Conservation (phyloP, 2,113 vertebrate species). For the Pavo muticus region DNA sequence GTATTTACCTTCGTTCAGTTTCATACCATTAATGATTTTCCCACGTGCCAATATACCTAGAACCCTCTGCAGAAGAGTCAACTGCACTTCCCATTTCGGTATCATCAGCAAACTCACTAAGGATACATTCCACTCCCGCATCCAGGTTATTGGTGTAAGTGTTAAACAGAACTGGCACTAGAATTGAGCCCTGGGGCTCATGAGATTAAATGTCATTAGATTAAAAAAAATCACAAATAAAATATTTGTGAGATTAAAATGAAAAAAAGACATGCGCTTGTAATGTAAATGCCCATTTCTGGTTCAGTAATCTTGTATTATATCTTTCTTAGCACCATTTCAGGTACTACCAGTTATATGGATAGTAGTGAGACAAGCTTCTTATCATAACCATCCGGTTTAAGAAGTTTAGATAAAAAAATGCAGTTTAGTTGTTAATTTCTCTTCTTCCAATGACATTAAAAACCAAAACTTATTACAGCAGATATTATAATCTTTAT, state of each 20-base stretch:
- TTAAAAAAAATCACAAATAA: not conserved
- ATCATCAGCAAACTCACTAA: not conserved
- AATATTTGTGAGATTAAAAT: not conserved
- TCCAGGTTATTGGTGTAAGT: not conserved
- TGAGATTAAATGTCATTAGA: not conserved
- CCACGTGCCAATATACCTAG: not conserved
- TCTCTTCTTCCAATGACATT: not conserved
- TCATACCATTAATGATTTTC: not conserved
- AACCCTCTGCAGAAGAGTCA: not conserved
- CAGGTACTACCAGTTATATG: not conserved
- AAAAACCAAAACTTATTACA: not conserved
- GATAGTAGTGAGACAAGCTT: not conserved
- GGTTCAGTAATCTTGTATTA: not conserved
- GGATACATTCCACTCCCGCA: not conserved
- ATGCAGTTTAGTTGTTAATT: not conserved
- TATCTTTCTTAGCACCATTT: not conserved
- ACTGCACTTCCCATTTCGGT: not conserved
- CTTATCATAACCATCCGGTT: not conserved
- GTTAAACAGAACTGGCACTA: not conserved
- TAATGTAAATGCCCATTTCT: not conserved
- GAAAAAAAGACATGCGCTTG: not conserved
- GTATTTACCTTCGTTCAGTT: not conserved
- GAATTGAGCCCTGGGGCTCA: not conserved
- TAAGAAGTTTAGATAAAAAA: not conserved
- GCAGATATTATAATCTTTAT: no score